Evolutionary conservation across 2,797 vertebrate species (phyloP).

Genomic region (Trachurus trachurus): DNA sequence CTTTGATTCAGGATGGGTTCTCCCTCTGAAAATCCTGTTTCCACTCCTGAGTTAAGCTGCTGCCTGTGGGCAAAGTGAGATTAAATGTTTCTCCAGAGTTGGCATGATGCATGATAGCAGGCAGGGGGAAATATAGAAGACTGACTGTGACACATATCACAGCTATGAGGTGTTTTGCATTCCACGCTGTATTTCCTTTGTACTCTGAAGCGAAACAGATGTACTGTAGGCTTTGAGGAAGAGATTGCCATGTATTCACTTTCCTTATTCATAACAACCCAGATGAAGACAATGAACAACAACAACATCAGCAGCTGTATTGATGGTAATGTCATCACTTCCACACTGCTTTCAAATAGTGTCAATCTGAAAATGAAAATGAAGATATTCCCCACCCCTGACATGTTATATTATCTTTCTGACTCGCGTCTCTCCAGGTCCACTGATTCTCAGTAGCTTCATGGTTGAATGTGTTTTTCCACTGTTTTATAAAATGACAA

Average conservation of each 20-base stretch:
- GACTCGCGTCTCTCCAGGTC: neutral
- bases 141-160: constrained; percentile 9
- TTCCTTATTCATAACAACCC: neutral
- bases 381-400: neutral
- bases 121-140: constrained; percentile 3
- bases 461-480: neutral
- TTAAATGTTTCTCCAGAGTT: constrained; percentile 48
- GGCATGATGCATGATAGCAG: constrained; percentile 14
- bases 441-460: constrained; percentile 23
- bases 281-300: neutral
- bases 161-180: constrained; percentile 11
- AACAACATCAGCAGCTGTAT: neutral
- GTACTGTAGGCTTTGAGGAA: neutral
- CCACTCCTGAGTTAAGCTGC: constrained; percentile 32
- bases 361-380: constrained; percentile 2
- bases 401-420: constrained; percentile 2
- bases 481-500: neutral
- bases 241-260: neutral
- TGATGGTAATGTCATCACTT: neutral
- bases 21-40: constrained; percentile 24
- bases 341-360: neutral
- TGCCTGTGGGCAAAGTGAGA: constrained; percentile 47
- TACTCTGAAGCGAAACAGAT: constrained; percentile 11
- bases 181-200: constrained; percentile 17
- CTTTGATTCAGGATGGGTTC: constrained; percentile 45